Percentiles rank a stretch among this genome's conserved stretches.
Evolutionary conservation across 2,797 vertebrate species (phyloP).

Genomic region (Sylvilagus floridanus): DNA sequence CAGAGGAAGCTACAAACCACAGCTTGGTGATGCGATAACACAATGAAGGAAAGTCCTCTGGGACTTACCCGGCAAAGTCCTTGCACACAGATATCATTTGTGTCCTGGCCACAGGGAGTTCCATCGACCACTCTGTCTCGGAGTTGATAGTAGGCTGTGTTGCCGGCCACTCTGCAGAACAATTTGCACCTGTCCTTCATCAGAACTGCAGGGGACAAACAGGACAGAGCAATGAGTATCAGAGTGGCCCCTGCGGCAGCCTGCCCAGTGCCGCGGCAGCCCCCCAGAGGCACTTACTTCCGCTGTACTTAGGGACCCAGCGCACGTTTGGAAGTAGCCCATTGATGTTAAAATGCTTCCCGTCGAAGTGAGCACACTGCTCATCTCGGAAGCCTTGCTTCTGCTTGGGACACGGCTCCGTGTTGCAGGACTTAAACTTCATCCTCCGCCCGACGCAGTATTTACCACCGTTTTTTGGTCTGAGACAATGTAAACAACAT

Average conservation of each 20-base stretch:
- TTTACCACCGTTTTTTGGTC: conserved; percentile 96
- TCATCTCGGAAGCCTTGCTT: conserved; percentile 98
- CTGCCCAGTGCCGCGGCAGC: fast-evolving
- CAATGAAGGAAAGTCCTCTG: background rate
- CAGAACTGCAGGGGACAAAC: conserved; percentile 90
- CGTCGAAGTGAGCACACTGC: conserved; percentile 95
- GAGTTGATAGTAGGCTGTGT: conserved; percentile 98
- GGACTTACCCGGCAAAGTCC: conserved; percentile 96
- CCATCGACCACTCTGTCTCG: conserved; percentile 97
- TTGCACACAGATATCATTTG: conserved; percentile 98
- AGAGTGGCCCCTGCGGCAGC: fast-evolving
- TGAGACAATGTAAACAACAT: conserved; percentile 80
- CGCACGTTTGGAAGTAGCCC: conserved; percentile 96
- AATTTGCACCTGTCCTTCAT: conserved; percentile 99
- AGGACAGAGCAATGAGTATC: fast-evolving
- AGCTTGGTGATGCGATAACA: background rate
- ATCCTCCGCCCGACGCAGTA: conserved; percentile 98
- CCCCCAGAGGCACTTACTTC: conserved; percentile 91
- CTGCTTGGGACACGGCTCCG: conserved; percentile 95
- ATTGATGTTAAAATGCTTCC: conserved; percentile 99
- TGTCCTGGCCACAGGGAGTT: conserved; percentile 97
- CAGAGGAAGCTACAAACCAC: background rate
- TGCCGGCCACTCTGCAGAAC: conserved; percentile 97
- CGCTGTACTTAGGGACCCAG: conserved; percentile 99
- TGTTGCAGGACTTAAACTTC: conserved; percentile 99